phyloP scores from a whole-genome alignment of 1,140 invertebrate species.

The Ooceraea biroi region DNA sequence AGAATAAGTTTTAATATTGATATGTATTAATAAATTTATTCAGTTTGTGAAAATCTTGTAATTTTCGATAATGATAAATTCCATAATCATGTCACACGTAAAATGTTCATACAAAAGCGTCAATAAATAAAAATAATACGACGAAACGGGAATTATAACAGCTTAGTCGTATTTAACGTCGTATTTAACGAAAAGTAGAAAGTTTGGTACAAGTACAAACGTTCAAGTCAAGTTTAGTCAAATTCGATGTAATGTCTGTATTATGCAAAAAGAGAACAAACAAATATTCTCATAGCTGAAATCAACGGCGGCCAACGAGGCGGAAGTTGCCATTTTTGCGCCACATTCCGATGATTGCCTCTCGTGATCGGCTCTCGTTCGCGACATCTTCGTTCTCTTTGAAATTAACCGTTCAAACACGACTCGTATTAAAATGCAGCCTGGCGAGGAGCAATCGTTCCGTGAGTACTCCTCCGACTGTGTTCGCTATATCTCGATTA shows the following conservation, averaged over 20 bases:
- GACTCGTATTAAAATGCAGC: slow-evolving; percentile 35
- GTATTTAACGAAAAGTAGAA: not conserved
- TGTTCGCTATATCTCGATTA: slow-evolving; percentile 32
- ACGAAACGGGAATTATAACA: not conserved
- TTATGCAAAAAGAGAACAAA: not conserved
- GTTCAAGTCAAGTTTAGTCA: not conserved
- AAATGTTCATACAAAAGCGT: not conserved
- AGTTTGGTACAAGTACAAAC: not conserved
- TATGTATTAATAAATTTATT: not conserved
- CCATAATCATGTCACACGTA: not conserved
- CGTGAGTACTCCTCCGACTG: not conserved
- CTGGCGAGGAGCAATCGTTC: not conserved
- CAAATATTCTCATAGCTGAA: slow-evolving; percentile 24
- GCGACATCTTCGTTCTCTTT: slow-evolving; percentile 31
- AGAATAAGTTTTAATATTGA: not conserved
- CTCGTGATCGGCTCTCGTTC: slow-evolving; percentile 6
- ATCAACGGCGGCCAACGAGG: slow-evolving; percentile 1
- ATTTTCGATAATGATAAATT: slow-evolving; percentile 12
- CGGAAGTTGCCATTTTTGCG: slow-evolving; percentile 24
- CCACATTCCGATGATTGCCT: slow-evolving; percentile 19
- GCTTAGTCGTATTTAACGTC: not conserved
- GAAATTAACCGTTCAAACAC: slow-evolving; percentile 49
- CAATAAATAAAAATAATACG: not conserved
- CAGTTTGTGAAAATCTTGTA: not conserved
- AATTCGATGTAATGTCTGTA: not conserved